Evolutionary conservation across 2,888 invertebrate genomes (phyloP), one percentile per base, ranked within the genome.

Genomic region (Morpho achilles): DNA sequence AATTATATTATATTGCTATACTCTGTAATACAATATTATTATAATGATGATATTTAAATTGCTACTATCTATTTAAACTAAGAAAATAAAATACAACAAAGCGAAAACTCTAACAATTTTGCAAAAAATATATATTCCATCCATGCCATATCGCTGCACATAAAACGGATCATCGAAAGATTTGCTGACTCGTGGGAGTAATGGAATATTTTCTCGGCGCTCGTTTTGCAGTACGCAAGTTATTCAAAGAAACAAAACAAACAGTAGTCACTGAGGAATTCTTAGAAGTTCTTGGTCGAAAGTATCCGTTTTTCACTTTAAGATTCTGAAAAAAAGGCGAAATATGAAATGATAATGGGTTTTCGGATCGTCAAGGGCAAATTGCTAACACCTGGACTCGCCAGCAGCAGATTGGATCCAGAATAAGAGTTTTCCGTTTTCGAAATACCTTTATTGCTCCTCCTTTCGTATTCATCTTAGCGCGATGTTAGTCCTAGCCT

Each of bases 141-240:
- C 61, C 60, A 62, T 77, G 77, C 76, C 64, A 66, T 73, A 74
- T 72, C 68, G 71, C 62, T 66, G 71, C 77, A 79, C 81, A 83
- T 85, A 84, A 84, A 84, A 78, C 70, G 81, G 82, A 82, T 84
- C 80, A 80, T 62, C 65, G 66, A 66, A 69, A 77, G 82, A 77
- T 83, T 80, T 79, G 73, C 74, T 67, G 76, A 77, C 79, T 80
- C 77, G 76, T 66, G 72, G 71, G 72, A 73, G 75, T 80, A 80
- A 84, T 82, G 77, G 82, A 82, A 84, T 82, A 84, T 81, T 79
- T 82, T 76, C 75, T 73, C 75, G 73, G 75, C 76, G 76, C 75
- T 76, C 69, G 69, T 69, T 65, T 32, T 70, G 70, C 67, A 71
- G 69, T 70, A 68, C 65, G 67, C 70, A 72, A 77, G 74, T 74